A percentile compares a stretch with the other conserved stretches of the same genome.
Evolutionary conservation across 2,888 invertebrate species (phyloP).

Genomic region (Philereme vetulata): DNA sequence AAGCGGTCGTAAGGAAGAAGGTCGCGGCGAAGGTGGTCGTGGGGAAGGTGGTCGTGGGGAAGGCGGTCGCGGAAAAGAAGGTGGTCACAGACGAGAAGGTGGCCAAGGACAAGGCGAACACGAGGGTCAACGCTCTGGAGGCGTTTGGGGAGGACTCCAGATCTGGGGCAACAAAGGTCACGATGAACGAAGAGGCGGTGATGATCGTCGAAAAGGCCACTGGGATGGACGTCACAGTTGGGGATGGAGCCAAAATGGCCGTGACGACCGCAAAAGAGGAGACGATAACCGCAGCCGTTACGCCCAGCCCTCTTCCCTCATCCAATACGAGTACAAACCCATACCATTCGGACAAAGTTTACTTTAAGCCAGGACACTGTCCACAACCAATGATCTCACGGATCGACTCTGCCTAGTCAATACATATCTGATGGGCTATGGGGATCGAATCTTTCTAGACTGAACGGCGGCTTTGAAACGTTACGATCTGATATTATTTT

Average conservation of each 20-base stretch:
- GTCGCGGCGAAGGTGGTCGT: constrained; percentile 4
- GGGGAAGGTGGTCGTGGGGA: not conserved
- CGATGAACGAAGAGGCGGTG: not conserved
- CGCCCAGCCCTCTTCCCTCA: constrained; percentile 15
- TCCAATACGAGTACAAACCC: constrained; percentile 21
- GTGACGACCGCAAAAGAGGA: constrained; percentile 16
- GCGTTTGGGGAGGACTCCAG: constrained; percentile 19
- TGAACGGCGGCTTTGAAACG: constrained; percentile 14
- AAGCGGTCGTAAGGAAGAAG: not conserved
- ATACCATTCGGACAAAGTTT: constrained; percentile 26
- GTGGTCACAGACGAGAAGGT: not conserved
- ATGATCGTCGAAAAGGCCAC: not conserved
- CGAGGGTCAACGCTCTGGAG: constrained; percentile 8
- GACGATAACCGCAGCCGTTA: constrained; percentile 16
- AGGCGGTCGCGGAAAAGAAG: not conserved
- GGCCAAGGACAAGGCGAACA: not conserved
- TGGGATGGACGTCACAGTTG: constrained; percentile 18
- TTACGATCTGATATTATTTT: constrained; percentile 11
- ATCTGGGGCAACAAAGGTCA: constrained; percentile 14
- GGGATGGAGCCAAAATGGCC: constrained; percentile 22
- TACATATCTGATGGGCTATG: not conserved
- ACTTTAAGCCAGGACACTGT: constrained; percentile 3
- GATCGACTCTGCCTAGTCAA: not conserved
- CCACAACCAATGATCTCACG: constrained; percentile 15
- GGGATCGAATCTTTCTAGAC: not conserved